These are phyloP conservation scores for Calliopsis andreniformis DNA, from an alignment of 1,140 invertebrate species.

Conservation along the genomic window DNA sequence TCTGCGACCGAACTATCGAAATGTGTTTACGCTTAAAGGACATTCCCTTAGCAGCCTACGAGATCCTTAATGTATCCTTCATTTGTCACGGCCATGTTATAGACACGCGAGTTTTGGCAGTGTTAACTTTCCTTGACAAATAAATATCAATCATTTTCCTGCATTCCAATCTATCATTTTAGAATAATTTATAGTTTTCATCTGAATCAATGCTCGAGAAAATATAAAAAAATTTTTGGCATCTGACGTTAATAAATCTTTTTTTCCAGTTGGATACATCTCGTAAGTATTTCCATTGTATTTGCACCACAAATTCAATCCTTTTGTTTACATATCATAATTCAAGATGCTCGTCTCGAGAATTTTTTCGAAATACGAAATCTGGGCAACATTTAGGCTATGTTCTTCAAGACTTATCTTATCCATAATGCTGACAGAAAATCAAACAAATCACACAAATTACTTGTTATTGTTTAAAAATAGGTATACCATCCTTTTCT, in stretches of 20 bases:
- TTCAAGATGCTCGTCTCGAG: background rate
- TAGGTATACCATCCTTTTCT: too few relatives aligned
- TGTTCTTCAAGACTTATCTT: background rate
- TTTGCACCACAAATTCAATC: background rate
- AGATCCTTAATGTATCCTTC: background rate
- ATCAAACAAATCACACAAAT: background rate
- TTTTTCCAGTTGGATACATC: too few relatives aligned
- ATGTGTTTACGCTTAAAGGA: constrained; percentile 31
- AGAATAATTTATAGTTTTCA: background rate
- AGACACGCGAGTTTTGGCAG: background rate
- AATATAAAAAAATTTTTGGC: background rate
- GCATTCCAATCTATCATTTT: background rate
- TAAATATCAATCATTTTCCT: background rate
- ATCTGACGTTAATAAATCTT: too few relatives aligned
- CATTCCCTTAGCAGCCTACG: constrained; percentile 16
- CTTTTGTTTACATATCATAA: background rate
- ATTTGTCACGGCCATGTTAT: constrained; percentile 24
- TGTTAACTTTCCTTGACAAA: constrained; percentile 9
- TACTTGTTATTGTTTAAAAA: background rate
- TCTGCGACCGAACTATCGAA: background rate
- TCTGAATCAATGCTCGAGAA: background rate
- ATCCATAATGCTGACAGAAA: background rate
- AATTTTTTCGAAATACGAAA: background rate
- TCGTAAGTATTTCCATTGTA: too few relatives aligned
- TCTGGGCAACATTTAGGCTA: background rate